Percentiles rank a stretch among this genome's conserved stretches.
Conservation (phyloP, 2,888 invertebrate genomes). For the Lingula anatina region DNA sequence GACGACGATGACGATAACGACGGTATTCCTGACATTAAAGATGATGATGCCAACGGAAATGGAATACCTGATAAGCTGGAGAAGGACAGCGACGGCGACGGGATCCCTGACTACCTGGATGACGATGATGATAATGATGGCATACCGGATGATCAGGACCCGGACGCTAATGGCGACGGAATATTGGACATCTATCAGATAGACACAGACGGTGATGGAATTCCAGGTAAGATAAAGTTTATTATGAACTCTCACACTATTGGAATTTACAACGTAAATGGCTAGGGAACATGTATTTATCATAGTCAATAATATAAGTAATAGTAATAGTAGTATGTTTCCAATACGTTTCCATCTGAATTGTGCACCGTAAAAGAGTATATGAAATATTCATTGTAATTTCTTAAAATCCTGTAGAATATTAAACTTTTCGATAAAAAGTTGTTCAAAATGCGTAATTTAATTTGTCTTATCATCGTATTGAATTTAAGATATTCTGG, state of each 20-base stretch:
- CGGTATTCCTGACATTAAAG: constrained; percentile 24
- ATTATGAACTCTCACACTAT: neutral
- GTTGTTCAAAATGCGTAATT: too few species aligned
- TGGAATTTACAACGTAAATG: too few species aligned
- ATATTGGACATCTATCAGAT: constrained; percentile 29
- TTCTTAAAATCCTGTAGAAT: too few species aligned
- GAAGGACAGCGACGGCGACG: constrained; percentile 30
- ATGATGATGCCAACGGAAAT: constrained; percentile 31
- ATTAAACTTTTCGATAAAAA: too few species aligned
- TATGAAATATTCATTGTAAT: too few species aligned
- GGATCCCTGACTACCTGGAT: constrained; percentile 35
- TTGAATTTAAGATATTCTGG: constrained; percentile 14
- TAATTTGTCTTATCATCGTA: too few species aligned
- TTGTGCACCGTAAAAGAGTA: too few species aligned
- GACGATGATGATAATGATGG: constrained; percentile 38
- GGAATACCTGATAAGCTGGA: constrained; percentile 29
- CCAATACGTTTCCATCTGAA: too few species aligned
- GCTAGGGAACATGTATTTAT: too few species aligned
- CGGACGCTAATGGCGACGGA: constrained; percentile 30
- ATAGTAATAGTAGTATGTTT: too few species aligned
- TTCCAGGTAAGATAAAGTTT: constrained; percentile 22
- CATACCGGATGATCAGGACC: constrained; percentile 26
- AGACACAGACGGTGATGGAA: constrained; percentile 37
- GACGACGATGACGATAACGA: constrained; percentile 34
- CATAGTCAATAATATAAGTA: too few species aligned